Base-by-base conservation (phyloP, 2,113 vertebrate genomes). In the Hyperoodon ampullatus region DNA sequence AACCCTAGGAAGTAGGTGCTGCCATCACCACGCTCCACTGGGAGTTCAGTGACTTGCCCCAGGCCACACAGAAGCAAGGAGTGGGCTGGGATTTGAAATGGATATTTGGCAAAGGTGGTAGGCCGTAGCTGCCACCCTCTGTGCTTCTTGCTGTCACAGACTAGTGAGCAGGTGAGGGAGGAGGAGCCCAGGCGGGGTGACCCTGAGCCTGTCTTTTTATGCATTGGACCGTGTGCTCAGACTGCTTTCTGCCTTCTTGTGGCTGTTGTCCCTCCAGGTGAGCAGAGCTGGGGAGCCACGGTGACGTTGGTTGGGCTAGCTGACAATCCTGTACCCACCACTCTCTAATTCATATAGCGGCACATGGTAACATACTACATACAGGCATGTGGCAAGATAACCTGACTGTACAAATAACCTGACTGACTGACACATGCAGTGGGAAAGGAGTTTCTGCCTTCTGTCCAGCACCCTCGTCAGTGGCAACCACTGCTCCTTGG, bases 381-480 rank as follows among this genome's bases (percentile, higher is more conserved):
- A 15, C 1, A 35, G 35, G 61, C 88, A 55, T 1, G 1, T 18
- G 16, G 39, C 0, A 9, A 74, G 42, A 33, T 33, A 19, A 26
- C 33, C 16, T 42, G 61, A 30, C n/a, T 7, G 1, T 39, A 10
- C 58, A 33, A 50, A 33, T 33, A 19, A 26, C 33, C 16, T 42
- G 61, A 30, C n/a, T 7, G 1, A 10, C 58, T 28, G 44, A 63
- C 44, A 81, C 9, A 12, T 2, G 23, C 30, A 8, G 8, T 6
- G 3, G 63, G 66, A 63, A 77, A 75, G 23, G 30, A 24, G 8
- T 42, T 35, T 77, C 82, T 94, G 61, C 8, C 68, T 30, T 8
- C 1, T 0, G 5, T 8, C 26, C 85, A 83, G 16, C 8, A 8
- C 14, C 35, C 6, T 60, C 2, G 4, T 80, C 3, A 14, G 23